Evolutionary conservation across 23 tunicate species (phyloP).

Genomic region (Ascidia mentula): DNA sequence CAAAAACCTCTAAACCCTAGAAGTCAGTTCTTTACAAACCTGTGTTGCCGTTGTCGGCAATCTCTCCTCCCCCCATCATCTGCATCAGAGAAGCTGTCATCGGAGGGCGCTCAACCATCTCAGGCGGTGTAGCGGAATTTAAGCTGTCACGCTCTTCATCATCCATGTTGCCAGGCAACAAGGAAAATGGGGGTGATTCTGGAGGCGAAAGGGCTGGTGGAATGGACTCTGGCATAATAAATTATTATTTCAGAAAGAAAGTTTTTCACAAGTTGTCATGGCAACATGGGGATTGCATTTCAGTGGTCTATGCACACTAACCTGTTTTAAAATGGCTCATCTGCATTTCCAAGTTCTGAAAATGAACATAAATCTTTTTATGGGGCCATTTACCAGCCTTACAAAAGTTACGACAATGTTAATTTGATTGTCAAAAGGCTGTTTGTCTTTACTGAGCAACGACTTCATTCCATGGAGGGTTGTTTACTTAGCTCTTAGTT

Average conservation of each 20-base stretch:
- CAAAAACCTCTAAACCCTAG: too few species aligned
- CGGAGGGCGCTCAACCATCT: conserved; percentile 79
- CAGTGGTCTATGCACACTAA: neutral
- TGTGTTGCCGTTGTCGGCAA: neutral
- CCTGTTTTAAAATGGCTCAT: conserved; percentile 6
- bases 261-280: neutral
- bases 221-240: neutral
- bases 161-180: conserved; percentile 35
- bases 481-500: too few species aligned
- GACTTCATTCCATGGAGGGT: too few species aligned
- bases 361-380: neutral
- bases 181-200: conserved; percentile 58
- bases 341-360: neutral
- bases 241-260: neutral
- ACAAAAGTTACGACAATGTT: too few species aligned
- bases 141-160: conserved; percentile 80
- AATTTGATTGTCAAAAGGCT: too few species aligned
- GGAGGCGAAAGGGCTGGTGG: conserved; percentile 13
- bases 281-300: neutral
- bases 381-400: too few species aligned
- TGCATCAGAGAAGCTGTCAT: conserved; percentile 76
- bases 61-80: conserved; percentile 62
- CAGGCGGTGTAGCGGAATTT: conserved; percentile 84
- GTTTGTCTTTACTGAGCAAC: too few species aligned
- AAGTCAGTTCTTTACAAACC: too few species aligned